Evolutionary conservation across 2,113 vertebrate species (phyloP), one percentile per base, ranked within the genome.

Genomic region (Corythornis madagascariensis): DNA sequence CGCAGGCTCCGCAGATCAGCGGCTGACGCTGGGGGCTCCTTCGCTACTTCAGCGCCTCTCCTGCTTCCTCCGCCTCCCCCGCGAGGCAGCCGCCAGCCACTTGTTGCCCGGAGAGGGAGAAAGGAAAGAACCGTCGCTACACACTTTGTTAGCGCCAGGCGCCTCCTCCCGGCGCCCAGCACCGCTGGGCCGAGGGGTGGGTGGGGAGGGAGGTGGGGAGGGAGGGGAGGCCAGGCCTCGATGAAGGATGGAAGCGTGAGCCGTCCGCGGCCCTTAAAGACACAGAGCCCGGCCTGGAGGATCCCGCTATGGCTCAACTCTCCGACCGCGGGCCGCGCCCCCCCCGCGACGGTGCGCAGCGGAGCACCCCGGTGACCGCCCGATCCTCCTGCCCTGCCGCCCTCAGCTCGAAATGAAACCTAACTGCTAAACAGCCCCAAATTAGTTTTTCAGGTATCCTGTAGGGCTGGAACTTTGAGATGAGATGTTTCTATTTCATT

Each of bases 61-160:
- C 47, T 47, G 88, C 94, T 83, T 66, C 45, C 55, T 84, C 65
- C 4, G 28, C 89, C 83, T 89, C 96, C 95, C 92, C 57, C 22
- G 91, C 94, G 91, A 94, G 88, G 79, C 93, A 69, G 86, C 92
- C 66, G 74, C 74, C 76, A 81, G 83, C 96, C 95, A 96, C 96
- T 97, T 97, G 97, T 96, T 94, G 95, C 94, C 81, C 48, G 53
- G 40, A 61, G 17, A 86, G 40, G 72, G 56, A 83, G 26, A 17
- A 14, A 61, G 13, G 7, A 14, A 3, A 42, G n/a, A 61, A 9
- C 26, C 10, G 28, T 81, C 64, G 72, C 55, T 47, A 17, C 81
- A n/a, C 86, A 96, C 97, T 98, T 97, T 97, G 97, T 97, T 97
- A 90, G 96, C 93, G 53, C 90, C 97, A 96, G 95, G 97, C 97